phyloP scores from a whole-genome alignment of 2,888 invertebrate species.

The Unio delphinus region DNA sequence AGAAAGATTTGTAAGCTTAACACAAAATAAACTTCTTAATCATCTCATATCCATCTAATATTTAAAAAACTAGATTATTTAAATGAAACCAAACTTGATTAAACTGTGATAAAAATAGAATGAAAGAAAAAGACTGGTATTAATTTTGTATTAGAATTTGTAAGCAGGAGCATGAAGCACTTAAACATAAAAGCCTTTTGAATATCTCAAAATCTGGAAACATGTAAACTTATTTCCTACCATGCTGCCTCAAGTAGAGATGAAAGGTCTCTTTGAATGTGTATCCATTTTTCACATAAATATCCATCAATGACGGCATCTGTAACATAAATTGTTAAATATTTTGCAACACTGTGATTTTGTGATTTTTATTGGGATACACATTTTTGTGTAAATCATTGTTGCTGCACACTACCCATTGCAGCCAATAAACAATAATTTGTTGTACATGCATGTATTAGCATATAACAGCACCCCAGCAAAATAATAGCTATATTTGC shows the following conservation, averaged over 20 bases:
- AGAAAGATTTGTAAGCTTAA: no score
- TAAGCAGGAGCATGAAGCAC: no score
- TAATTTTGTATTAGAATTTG: background rate
- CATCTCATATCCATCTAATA: background rate
- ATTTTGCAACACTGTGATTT: no score
- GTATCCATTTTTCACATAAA: constrained; percentile 75
- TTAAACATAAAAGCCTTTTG: background rate
- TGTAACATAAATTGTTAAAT: constrained; percentile 44
- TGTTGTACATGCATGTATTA: no score
- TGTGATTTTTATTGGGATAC: no score
- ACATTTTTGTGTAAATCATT: no score
- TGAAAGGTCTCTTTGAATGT: constrained; percentile 91
- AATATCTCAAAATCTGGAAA: background rate
- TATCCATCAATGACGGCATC: constrained; percentile 71
- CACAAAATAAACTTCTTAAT: no score
- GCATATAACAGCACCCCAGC: no score
- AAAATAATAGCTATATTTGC: no score
- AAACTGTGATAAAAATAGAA: no score
- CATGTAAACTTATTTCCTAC: constrained; percentile 28
- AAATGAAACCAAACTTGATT: background rate
- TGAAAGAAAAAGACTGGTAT: background rate
- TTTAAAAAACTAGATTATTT: background rate
- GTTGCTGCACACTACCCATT: no score
- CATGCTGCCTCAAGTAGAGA: constrained; percentile 74
- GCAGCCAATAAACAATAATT: no score